These are phyloP conservation scores for Acanthurus leucopareius DNA, from an alignment of 2,797 vertebrate species.

Conservation along the genomic window DNA sequence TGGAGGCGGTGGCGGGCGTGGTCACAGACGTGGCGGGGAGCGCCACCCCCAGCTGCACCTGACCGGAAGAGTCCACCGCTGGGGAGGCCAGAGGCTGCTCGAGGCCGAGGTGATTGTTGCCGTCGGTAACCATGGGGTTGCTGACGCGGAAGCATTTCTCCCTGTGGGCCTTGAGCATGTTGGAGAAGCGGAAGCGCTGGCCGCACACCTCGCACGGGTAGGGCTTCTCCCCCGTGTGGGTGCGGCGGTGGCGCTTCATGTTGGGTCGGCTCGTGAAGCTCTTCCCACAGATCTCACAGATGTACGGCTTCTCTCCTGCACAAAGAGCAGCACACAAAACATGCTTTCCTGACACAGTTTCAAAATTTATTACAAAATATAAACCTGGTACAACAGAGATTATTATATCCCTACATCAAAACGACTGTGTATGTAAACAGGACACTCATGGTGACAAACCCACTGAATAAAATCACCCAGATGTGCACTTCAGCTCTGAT, in stretches of 20 bases:
- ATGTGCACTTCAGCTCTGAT: not conserved
- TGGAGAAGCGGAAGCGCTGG: constrained; percentile 97
- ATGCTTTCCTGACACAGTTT: too few relatives aligned
- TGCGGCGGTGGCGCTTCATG: constrained; percentile 98
- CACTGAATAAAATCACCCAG: not conserved
- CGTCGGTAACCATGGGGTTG: constrained; percentile 85
- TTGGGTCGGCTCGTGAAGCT: constrained; percentile 99
- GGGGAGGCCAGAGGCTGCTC: constrained; percentile 68
- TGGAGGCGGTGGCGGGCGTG: constrained; percentile 61
- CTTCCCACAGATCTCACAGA: constrained; percentile 98
- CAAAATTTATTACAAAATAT: not conserved
- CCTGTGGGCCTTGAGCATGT: constrained; percentile 98
- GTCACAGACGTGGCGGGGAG: constrained; percentile 60
- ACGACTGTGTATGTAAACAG: too few relatives aligned
- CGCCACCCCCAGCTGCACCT: constrained; percentile 60
- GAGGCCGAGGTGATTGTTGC: constrained; percentile 71
- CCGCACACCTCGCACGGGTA: constrained; percentile 95
- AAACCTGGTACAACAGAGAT: not conserved
- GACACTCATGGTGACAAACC: not conserved
- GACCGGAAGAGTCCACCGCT: constrained; percentile 69
- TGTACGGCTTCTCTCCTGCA: constrained; percentile 96
- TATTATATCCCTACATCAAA: too few relatives aligned
- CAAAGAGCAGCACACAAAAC: not conserved
- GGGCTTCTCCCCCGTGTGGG: constrained; percentile 96
- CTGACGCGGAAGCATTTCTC: constrained; percentile 96